Percentiles rank a stretch among this genome's conserved stretches.
These are phyloP conservation scores for Caenorhabditis sp. DNA, from an alignment of 2,888 invertebrate species.

Conservation along the genomic window DNA sequence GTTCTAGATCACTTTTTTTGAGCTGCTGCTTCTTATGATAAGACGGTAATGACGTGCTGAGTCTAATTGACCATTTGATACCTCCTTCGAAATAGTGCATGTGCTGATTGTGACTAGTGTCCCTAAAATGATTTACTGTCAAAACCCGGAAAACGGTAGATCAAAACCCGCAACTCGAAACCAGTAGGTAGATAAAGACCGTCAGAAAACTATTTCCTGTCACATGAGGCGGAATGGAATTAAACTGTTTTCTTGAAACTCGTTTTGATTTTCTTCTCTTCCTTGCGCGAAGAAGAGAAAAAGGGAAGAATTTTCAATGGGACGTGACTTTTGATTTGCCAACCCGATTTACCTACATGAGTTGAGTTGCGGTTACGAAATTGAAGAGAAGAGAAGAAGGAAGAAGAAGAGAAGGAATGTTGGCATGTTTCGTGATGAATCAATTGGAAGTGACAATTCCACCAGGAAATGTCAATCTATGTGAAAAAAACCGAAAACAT, in stretches of 20 bases:
- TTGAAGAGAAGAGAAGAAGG: background rate
- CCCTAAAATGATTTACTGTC: background rate
- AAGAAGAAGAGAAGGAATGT: slow-evolving; percentile 5
- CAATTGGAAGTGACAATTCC: background rate
- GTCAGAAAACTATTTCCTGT: background rate
- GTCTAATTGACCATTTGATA: slow-evolving; percentile 1
- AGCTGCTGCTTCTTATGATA: background rate
- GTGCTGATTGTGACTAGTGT: background rate
- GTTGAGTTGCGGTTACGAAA: slow-evolving; percentile 19
- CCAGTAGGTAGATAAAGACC: slow-evolving; percentile 25
- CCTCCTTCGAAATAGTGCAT: background rate
- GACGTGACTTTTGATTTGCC: slow-evolving; percentile 47
- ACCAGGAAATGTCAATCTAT: background rate
- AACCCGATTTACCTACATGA: slow-evolving; percentile 22
- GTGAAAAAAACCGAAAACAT: background rate
- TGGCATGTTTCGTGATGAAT: background rate
- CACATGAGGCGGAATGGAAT: slow-evolving; percentile 54
- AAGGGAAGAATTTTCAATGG: slow-evolving; percentile 25
- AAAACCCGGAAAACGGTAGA: background rate
- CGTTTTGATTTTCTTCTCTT: slow-evolving; percentile 37
- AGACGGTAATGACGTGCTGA: background rate
- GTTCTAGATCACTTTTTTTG: background rate
- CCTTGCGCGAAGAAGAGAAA: background rate
- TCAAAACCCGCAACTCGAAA: slow-evolving; percentile 15
- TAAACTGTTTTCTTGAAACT: slow-evolving; percentile 55